Base-by-base conservation (phyloP, 1,140 invertebrate genomes). In the Drosophila asahinai region DNA sequence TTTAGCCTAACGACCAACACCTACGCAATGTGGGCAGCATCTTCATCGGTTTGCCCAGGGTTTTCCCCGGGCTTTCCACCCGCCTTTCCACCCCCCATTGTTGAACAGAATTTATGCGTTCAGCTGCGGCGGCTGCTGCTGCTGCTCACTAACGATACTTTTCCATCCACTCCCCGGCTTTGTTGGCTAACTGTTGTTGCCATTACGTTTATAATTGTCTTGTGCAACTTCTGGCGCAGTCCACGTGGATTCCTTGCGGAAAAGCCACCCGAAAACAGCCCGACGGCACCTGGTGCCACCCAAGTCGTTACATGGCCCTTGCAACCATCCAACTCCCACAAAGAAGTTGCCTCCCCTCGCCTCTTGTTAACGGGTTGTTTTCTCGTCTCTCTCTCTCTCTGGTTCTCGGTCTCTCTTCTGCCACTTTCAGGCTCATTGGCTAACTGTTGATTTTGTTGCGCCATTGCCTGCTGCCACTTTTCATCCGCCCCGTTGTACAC, bases 191-290 rank as follows among this genome's bases (percentile, higher is more conserved):
- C 66, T 79, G 67, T 80, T 79, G 66, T 87, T 89, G 81, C 86
- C 86, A 89, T 89, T 89, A 90, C 86, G 81, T 90, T 89, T 89
- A 89, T 89, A 89, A 89, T 89, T 89, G 84, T 89, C 86, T 89
- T 90, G 84, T 81, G 84, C 81, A 89, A 84, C 74, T 89, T 81
- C 86, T 83, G 84, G 81, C 70, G 40, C 54, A 47, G 49, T 42
- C 63, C 73, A 86, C 74, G 67, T 77, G 71, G 27, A 47, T 40
- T 36, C 58, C 43, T 30, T 36, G 30, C 30, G 52, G 52, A 38
- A 55, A 55, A 40, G 22, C 62, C 78, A 65, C 25, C 33, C 52
- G 17, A 36, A 66, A 52, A 17, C 43, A 45, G 59, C 8, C 40
- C 54, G 25, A 42, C 38, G 7, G 40, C 61, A 48, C 30, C 55